Evolutionary conservation across 2,888 invertebrate species (phyloP).

Genomic region (Cremastobaeus sp.): DNA sequence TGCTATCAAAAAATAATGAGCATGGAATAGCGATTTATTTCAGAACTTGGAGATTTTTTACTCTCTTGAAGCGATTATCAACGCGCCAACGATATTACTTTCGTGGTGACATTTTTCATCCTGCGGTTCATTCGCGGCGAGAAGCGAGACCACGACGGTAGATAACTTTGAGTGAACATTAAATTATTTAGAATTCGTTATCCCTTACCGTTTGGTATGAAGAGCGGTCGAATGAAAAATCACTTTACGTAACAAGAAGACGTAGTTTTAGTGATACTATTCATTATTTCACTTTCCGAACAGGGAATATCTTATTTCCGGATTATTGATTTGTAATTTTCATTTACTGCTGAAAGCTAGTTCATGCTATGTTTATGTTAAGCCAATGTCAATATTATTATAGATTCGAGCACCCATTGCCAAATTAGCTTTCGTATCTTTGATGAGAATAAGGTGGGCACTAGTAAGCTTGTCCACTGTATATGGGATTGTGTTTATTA

Average conservation of each 20-base stretch:
- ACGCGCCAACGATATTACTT: conserved; percentile 32
- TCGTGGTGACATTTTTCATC: conserved; percentile 45
- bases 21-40: conserved; percentile 8
- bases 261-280: background rate
- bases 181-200: conserved; percentile 45
- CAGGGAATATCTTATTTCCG: too few relatives aligned
- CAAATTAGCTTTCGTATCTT: conserved; percentile 30
- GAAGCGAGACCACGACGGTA: conserved; percentile 26
- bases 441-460: too few relatives aligned
- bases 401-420: background rate
- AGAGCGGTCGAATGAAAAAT: conserved; percentile 27
- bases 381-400: too few relatives aligned
- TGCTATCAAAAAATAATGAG: conserved; percentile 20
- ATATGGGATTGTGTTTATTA: conserved; percentile 6
- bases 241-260: conserved; percentile 1
- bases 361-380: too few relatives aligned
- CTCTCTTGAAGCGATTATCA: conserved; percentile 29
- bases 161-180: conserved; percentile 40
- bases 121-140: conserved; percentile 39
- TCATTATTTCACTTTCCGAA: background rate
- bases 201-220: conserved; percentile 12
- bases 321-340: background rate
- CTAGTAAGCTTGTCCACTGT: too few relatives aligned
- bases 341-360: too few relatives aligned
- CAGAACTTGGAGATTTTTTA: conserved; percentile 15